These are phyloP conservation scores for Diachasma alloeum DNA, from an alignment of 1,140 invertebrate genomes.

Conservation along the genomic window DNA sequence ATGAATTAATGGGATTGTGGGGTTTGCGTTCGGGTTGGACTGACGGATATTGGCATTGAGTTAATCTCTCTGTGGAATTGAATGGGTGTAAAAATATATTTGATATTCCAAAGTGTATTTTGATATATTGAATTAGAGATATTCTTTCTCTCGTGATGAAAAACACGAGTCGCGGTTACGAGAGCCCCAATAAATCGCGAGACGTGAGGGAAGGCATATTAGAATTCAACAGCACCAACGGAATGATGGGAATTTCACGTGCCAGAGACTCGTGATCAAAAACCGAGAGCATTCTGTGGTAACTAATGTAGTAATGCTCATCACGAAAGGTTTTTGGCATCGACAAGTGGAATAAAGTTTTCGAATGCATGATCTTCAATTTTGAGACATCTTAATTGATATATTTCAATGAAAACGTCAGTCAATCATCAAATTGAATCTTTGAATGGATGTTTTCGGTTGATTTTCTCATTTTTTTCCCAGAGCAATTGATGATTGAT, in stretches of 20 bases:
- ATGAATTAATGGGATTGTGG: neutral
- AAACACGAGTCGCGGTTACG: too few relatives aligned
- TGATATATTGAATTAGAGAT: too few relatives aligned
- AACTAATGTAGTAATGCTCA: constrained; percentile 35
- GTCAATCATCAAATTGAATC: too few relatives aligned
- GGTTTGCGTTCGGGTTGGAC: neutral
- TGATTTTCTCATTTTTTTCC: too few relatives aligned
- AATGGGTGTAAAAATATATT: neutral
- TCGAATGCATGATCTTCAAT: neutral
- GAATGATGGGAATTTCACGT: constrained; percentile 55
- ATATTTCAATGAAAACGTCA: neutral
- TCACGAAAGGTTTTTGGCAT: constrained; percentile 2
- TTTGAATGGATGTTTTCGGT: too few relatives aligned
- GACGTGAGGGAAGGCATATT: neutral
- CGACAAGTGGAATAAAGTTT: neutral
- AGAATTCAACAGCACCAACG: constrained; percentile 20
- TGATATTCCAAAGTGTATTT: too few relatives aligned
- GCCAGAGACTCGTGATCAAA: constrained; percentile 50
- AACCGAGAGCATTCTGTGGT: constrained; percentile 41
- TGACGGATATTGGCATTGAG: neutral
- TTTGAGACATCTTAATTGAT: neutral
- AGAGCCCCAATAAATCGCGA: neutral
- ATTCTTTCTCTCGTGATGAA: too few relatives aligned
- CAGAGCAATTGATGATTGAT: too few relatives aligned
- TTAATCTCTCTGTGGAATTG: neutral